phyloP scores from a whole-genome alignment of 2,888 invertebrate genomes.

The Autographa gamma region DNA sequence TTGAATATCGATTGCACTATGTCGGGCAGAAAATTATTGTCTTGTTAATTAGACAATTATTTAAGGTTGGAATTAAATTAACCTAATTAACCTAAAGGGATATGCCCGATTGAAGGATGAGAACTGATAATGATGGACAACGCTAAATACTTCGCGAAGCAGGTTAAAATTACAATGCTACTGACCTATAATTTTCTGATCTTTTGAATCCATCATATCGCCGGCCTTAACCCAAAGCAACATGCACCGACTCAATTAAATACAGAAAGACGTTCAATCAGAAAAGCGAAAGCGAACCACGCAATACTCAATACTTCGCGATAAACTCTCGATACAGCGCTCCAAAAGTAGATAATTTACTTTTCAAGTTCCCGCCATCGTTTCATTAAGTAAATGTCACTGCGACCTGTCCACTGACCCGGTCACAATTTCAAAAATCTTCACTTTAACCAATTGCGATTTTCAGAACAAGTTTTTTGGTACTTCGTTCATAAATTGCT shows the following conservation, averaged over 20 bases:
- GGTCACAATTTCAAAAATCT: slow-evolving; percentile 70
- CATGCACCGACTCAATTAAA: slow-evolving; percentile 22
- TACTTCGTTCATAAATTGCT: slow-evolving; percentile 4
- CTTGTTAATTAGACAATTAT: not conserved
- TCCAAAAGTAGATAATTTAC: slow-evolving; percentile 38
- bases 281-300: slow-evolving; percentile 31
- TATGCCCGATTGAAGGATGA: no score
- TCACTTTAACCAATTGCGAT: slow-evolving; percentile 52
- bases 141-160: no score
- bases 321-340: slow-evolving; percentile 30
- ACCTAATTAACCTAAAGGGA: no score
- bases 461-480: slow-evolving; percentile 44
- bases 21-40: not conserved
- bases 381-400: slow-evolving; percentile 64
- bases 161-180: not conserved
- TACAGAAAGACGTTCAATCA: slow-evolving; percentile 16
- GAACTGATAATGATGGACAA: no score
- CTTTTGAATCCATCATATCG: not conserved
- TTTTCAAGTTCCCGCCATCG: slow-evolving; percentile 37
- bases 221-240: not conserved
- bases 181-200: not conserved
- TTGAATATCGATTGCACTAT: slow-evolving; percentile 3
- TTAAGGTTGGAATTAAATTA: no score
- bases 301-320: slow-evolving; percentile 25
- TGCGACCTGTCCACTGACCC: slow-evolving; percentile 68